Conservation (phyloP, 92 coral and sea anemone genomes). For the Heteractis magnifica region DNA sequence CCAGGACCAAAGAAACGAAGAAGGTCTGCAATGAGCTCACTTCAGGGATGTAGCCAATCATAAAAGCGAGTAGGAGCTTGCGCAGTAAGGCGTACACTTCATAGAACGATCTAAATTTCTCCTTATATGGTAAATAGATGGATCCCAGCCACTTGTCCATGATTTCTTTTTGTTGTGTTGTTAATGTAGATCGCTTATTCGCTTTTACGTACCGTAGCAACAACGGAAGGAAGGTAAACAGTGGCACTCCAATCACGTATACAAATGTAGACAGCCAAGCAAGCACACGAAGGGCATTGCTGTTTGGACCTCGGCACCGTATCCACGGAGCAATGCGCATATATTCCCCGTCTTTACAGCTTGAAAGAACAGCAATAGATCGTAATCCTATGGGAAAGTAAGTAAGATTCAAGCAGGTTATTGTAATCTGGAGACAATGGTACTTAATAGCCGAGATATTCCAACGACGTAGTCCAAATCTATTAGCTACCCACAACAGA, state of each 20-base stretch:
- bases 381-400: conserved; percentile 61
- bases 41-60: conserved; percentile 46
- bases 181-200: conserved; percentile 2
- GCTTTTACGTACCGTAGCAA: conserved; percentile 29
- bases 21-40: conserved; percentile 52
- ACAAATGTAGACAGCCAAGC: conserved; percentile 30
- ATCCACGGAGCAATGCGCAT: conserved; percentile 59
- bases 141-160: conserved; percentile 45
- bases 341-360: conserved; percentile 41
- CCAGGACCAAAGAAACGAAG: conserved; percentile 43
- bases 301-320: conserved; percentile 31
- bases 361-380: conserved; percentile 48
- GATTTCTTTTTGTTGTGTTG: conserved; percentile 12
- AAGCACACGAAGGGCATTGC: conserved; percentile 4
- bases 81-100: conserved; percentile 56
- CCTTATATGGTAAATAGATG: conserved; percentile 40
- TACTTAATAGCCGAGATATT: conserved; percentile 9
- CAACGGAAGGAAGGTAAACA: conserved; percentile 40
- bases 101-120: conserved; percentile 19
- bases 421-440: conserved; percentile 42
- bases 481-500: conserved; percentile 9
- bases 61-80: conserved; percentile 63
- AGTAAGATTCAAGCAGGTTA: conserved; percentile 44
- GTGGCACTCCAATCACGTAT: conserved; percentile 38
- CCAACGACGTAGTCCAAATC: neutral